A percentile compares a stretch with the other conserved stretches of the same genome.
Evolutionary conservation across 2,797 vertebrate species (phyloP).

Genomic region (Cynodonichthys magdalenae): DNA sequence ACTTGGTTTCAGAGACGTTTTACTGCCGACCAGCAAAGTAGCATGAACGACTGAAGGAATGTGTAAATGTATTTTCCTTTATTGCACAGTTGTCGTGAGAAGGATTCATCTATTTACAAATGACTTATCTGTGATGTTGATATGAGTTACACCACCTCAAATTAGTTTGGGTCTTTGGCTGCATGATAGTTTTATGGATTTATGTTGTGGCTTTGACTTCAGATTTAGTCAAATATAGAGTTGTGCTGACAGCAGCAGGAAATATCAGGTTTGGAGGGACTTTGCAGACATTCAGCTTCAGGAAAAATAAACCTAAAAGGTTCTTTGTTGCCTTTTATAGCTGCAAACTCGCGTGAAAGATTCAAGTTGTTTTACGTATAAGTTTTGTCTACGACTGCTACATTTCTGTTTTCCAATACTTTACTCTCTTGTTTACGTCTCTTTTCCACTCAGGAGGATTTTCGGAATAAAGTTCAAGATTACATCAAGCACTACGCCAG

Average conservation of each 20-base stretch:
- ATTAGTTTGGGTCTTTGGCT: neutral
- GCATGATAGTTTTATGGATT: neutral
- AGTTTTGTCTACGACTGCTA: too few species aligned
- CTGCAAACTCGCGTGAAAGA: too few species aligned
- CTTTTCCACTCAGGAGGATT: constrained; percentile 88
- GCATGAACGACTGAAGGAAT: neutral
- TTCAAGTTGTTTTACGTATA: too few species aligned
- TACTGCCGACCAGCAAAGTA: neutral
- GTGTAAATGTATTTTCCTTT: neutral
- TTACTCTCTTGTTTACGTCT: constrained; percentile 9
- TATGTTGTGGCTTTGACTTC: neutral
- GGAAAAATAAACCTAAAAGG: too few species aligned
- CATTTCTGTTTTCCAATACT: neutral
- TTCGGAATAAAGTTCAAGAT: constrained; percentile 96
- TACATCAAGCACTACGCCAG: constrained; percentile 97
- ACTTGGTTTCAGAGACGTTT: neutral
- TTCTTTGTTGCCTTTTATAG: too few species aligned
- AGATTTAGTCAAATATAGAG: neutral
- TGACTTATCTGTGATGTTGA: constrained; percentile 3
- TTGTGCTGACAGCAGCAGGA: neutral
- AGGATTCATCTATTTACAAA: neutral
- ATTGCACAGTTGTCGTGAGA: neutral
- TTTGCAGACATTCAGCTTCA: too few species aligned
- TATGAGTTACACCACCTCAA: neutral
- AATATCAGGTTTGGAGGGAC: neutral